These are phyloP conservation scores for Rhipidura dahli DNA, from an alignment of 2,113 vertebrate genomes.

Conservation along the genomic window DNA sequence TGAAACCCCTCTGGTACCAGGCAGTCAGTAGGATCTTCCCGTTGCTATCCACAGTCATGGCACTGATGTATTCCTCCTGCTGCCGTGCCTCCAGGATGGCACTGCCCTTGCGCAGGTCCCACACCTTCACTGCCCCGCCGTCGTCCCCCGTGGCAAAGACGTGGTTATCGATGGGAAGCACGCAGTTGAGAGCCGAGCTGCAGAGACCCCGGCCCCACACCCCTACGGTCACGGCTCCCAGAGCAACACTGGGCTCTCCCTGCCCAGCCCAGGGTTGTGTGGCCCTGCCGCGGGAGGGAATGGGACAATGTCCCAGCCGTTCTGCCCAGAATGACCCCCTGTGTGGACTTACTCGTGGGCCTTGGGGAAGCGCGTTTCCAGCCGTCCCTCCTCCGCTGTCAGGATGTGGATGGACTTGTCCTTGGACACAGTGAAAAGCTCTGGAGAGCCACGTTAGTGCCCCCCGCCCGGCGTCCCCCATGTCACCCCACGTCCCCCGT, in stretches of 20 bases:
- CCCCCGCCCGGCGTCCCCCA: neutral
- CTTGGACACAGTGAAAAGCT: slow-evolving; percentile 89
- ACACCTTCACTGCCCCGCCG: slow-evolving; percentile 84
- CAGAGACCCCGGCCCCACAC: neutral
- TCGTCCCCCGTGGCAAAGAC: slow-evolving; percentile 92
- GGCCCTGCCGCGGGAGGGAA: neutral
- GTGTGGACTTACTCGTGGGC: slow-evolving; percentile 75
- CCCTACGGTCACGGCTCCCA: neutral
- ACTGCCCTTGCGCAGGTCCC: slow-evolving; percentile 89
- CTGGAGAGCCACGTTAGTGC: slow-evolving; percentile 30
- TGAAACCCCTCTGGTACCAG: slow-evolving; percentile 65
- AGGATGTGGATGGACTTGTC: slow-evolving; percentile 89
- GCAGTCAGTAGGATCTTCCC: slow-evolving; percentile 88
- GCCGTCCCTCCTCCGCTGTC: slow-evolving; percentile 84
- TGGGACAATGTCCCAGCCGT: rapidly evolving
- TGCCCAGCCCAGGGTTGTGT: neutral
- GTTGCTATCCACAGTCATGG: slow-evolving; percentile 82
- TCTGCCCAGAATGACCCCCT: rapidly evolving
- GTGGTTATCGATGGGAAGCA: slow-evolving; percentile 88
- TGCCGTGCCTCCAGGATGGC: slow-evolving; percentile 88
- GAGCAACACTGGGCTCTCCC: rapidly evolving
- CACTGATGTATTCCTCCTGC: slow-evolving; percentile 95
- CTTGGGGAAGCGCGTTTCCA: slow-evolving; percentile 85
- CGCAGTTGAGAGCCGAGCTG: slow-evolving; percentile 82
- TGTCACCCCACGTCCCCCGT: neutral